Conservation (phyloP, 2,888 invertebrate genomes). For the Allophyes oxyacanthae region DNA sequence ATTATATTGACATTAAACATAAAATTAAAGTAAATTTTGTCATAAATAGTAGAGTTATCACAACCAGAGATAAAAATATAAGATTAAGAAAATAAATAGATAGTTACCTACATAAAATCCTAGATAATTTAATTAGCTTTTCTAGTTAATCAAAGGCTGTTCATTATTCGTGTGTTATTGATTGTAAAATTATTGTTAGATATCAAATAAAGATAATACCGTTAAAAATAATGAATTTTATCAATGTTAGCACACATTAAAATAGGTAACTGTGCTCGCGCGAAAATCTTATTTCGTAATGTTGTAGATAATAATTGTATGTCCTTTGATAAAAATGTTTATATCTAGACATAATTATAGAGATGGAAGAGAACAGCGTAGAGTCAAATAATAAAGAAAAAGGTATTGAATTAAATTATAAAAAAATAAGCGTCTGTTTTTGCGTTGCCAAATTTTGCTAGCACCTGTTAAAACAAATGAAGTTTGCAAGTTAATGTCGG, state of each 20-base stretch:
- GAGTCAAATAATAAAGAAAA: too few species aligned
- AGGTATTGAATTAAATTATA: too few species aligned
- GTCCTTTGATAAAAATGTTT: too few species aligned
- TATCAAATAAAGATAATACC: background rate
- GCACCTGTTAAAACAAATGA: constrained; percentile 23
- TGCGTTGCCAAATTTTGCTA: background rate
- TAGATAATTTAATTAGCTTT: constrained; percentile 22
- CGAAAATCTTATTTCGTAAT: too few species aligned
- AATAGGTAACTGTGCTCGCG: too few species aligned
- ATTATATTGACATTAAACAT: background rate
- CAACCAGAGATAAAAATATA: constrained; percentile 29
- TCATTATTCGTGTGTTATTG: background rate
- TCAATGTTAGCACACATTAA: background rate
- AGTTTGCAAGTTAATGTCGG: background rate
- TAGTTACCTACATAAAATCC: too few species aligned
- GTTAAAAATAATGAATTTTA: background rate
- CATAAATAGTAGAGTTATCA: constrained; percentile 31
- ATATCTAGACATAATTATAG: too few species aligned
- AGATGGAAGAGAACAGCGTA: too few species aligned
- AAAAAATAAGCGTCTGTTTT: background rate
- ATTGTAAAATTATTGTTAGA: constrained; percentile 2
- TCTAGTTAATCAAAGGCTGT: constrained; percentile 17
- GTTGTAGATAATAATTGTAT: too few species aligned
- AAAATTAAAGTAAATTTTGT: constrained; percentile 3
- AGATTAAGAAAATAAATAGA: too few species aligned